Evolutionary conservation across 37 sponge, comb jelly and placozoan species (phyloP).

Genomic region (Axinella damicornis): DNA sequence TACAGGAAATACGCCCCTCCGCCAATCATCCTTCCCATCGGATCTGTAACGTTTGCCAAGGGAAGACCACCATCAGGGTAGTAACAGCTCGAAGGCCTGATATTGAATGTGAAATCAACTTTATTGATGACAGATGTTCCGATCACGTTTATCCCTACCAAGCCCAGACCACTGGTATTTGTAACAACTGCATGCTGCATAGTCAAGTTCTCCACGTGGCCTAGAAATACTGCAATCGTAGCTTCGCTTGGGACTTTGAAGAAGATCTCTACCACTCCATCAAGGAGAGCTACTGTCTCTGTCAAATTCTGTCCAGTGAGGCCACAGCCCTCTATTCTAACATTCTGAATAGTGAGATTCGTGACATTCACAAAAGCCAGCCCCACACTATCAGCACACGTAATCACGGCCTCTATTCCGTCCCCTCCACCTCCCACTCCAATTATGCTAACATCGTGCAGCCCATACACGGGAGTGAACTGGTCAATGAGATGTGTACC

Average conservation of each 20-base stretch:
- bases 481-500: conserved; percentile 19
- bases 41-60: neutral
- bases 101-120: conserved; percentile 11
- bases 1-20: conserved; percentile 53
- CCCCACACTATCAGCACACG: conserved; percentile 30
- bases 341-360: neutral
- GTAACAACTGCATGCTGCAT: conserved; percentile 30
- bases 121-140: conserved; percentile 19
- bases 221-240: conserved; percentile 10
- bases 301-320: conserved; percentile 16
- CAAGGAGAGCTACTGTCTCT: neutral
- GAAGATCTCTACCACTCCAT: neutral
- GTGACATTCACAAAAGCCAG: conserved; percentile 33
- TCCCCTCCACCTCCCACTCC: conserved; percentile 20
- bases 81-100: neutral
- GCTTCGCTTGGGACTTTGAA: neutral
- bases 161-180: conserved; percentile 35
- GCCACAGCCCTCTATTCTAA: conserved; percentile 41
- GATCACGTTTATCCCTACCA: conserved; percentile 45
- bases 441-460: conserved; percentile 16
- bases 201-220: neutral
- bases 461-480: neutral
- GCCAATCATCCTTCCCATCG: neutral
- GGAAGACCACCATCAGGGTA: too few species aligned
- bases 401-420: conserved; percentile 9